A percentile compares a stretch with the other conserved stretches of the same genome.
Evolutionary conservation across 35 echinoderm and acorn worm species (phyloP).

Genomic region (Lytechinus variegatus): DNA sequence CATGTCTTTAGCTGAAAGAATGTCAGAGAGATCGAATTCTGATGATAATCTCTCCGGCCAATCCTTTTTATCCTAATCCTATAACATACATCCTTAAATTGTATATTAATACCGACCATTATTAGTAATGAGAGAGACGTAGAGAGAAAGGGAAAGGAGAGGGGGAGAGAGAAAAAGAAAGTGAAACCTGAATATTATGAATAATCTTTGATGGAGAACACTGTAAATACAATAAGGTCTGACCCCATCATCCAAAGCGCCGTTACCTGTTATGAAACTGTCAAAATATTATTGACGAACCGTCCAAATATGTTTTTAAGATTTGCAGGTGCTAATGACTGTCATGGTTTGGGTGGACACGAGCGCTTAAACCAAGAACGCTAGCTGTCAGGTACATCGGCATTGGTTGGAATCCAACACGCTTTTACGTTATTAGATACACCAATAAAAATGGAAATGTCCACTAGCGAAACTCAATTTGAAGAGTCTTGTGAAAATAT

Average conservation of each 20-base stretch:
- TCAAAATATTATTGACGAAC: constrained; percentile 32
- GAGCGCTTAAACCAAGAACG: not conserved
- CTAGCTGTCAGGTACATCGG: not conserved
- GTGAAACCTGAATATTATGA: not conserved
- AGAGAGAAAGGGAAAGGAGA: too few relatives aligned
- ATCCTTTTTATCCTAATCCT: not conserved
- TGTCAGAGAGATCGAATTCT: not conserved
- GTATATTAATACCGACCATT: too few relatives aligned
- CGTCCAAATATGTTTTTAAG: not conserved
- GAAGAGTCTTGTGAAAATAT: not conserved
- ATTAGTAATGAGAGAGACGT: not conserved
- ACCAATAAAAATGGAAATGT: not conserved
- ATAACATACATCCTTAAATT: not conserved
- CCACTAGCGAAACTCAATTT: not conserved
- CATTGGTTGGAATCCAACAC: not conserved
- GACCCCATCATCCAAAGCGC: not conserved
- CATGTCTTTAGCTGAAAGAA: not conserved
- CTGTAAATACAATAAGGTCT: not conserved
- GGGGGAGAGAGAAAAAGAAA: too few relatives aligned
- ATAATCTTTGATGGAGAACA: not conserved
- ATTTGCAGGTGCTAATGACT: not conserved
- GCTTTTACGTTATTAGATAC: constrained; percentile 10
- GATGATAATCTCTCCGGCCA: not conserved
- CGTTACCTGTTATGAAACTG: constrained; percentile 7
- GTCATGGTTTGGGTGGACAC: constrained; percentile 10